phyloP scores from a whole-genome alignment of 2,888 invertebrate species.

The Rhagium mordax region DNA sequence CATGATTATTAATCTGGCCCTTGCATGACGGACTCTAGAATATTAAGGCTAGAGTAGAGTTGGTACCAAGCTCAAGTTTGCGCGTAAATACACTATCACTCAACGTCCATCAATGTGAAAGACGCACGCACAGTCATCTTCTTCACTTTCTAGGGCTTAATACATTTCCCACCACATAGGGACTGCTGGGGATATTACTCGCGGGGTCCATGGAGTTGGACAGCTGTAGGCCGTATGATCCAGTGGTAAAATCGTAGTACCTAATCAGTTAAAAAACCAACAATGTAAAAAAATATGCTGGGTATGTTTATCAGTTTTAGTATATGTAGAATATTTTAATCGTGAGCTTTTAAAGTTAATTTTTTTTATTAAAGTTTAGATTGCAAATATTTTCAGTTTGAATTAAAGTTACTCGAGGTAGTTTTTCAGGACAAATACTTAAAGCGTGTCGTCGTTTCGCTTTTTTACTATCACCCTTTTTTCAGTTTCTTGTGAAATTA shows the following conservation, averaged over 20 bases:
- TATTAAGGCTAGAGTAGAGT: constrained; percentile 7
- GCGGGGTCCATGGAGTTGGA: background rate
- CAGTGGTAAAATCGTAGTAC: too few species aligned
- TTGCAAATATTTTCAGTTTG: too few species aligned
- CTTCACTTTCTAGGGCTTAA: constrained; percentile 51
- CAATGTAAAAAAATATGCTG: too few species aligned
- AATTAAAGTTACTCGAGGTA: too few species aligned
- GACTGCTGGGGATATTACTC: constrained; percentile 10
- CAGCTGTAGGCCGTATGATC: background rate
- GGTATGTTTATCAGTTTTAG: too few species aligned
- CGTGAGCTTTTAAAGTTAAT: too few species aligned
- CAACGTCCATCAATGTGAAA: constrained; percentile 64
- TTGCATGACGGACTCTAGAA: constrained; percentile 31
- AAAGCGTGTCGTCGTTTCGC: too few species aligned
- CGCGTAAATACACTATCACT: constrained; percentile 65
- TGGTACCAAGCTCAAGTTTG: constrained; percentile 53
- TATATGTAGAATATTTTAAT: too few species aligned
- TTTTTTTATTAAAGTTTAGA: too few species aligned
- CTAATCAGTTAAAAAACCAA: background rate
- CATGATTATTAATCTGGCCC: constrained; percentile 34
- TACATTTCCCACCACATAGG: constrained; percentile 42
- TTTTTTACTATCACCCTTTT: too few species aligned
- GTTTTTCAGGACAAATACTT: too few species aligned
- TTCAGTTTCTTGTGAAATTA: too few species aligned
- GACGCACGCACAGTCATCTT: constrained; percentile 60